Conservation (phyloP, 2,888 invertebrate genomes). For the Odontothrips loti region DNA sequence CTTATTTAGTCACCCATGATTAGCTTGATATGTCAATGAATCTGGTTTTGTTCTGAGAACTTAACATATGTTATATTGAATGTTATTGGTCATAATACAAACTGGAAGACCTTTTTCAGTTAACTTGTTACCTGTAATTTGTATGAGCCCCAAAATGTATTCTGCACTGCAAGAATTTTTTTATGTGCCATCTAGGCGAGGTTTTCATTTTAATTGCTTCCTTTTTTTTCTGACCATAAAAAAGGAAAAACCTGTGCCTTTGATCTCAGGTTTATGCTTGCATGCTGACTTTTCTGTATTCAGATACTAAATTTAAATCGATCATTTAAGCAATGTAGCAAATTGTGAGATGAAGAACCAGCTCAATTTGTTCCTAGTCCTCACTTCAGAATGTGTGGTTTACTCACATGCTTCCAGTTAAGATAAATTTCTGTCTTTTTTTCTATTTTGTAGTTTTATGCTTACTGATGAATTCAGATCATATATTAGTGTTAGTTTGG, state of each 20-base stretch:
- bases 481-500: not conserved
- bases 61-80: not conserved
- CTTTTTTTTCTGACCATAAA: too few species aligned
- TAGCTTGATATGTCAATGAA: constrained; percentile 3
- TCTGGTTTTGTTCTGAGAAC: not conserved
- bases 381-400: not conserved
- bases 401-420: constrained; percentile 6
- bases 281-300: not conserved
- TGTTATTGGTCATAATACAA: not conserved
- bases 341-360: not conserved
- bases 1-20: constrained; percentile 14
- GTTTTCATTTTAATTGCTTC: not conserved
- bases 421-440: not conserved
- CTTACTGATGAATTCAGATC: not conserved
- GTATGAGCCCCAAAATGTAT: not conserved
- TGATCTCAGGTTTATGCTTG: not conserved
- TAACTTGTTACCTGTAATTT: constrained; percentile 9
- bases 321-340: not conserved
- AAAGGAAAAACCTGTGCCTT: not conserved
- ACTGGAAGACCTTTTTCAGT: not conserved
- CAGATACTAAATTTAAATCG: not conserved
- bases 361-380: constrained; percentile 20
- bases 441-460: not conserved
- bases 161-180: not conserved
- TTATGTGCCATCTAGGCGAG: not conserved